Conservation (phyloP, 1,140 invertebrate genomes). For the Orius laevigatus region DNA sequence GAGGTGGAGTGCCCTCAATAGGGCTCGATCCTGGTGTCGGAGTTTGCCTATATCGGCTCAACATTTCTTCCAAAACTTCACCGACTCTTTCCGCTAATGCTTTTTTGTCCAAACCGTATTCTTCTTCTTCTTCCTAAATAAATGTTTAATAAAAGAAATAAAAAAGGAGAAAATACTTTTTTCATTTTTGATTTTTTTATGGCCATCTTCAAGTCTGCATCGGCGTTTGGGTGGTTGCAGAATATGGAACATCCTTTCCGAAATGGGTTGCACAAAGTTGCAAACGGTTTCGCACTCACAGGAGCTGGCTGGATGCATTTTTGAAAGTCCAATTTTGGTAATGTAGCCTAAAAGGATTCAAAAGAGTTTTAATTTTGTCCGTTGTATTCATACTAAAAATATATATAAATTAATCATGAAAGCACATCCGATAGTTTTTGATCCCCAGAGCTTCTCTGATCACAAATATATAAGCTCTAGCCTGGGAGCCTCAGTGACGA, state of each 20-base stretch:
- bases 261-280: constrained; percentile 9
- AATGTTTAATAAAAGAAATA: background rate
- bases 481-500: no score
- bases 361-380: no score
- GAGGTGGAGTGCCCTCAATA: constrained; percentile 1
- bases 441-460: no score
- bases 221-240: constrained; percentile 10
- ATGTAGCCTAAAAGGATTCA: background rate
- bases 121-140: constrained; percentile 5
- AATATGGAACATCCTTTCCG: constrained; percentile 12
- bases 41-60: background rate
- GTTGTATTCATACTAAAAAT: no score
- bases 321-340: constrained; percentile 9
- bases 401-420: no score
- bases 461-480: no score
- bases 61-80: constrained; percentile 10
- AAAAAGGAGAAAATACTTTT: background rate
- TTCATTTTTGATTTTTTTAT: constrained; percentile 12
- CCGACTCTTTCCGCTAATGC: constrained; percentile 8
- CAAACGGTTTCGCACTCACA: constrained; percentile 9
- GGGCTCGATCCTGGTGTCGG: background rate
- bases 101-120: constrained; percentile 3
- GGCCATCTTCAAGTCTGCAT: constrained; percentile 7
- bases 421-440: no score
- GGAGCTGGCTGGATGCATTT: constrained; percentile 11